Conservation (phyloP, 2,797 vertebrate species). For the Selene dorsalis region DNA sequence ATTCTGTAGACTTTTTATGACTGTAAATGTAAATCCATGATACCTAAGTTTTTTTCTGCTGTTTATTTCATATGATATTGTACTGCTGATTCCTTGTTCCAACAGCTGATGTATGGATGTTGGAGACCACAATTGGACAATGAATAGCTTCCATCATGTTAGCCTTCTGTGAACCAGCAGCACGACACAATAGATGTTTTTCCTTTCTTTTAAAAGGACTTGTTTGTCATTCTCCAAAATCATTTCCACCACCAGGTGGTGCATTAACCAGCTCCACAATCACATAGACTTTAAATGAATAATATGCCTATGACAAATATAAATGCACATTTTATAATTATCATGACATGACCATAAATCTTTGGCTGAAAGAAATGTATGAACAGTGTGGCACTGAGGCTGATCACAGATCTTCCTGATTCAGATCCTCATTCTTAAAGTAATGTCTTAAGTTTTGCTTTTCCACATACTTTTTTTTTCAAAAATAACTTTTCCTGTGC, state of each 20-base stretch:
- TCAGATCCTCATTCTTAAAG: background rate
- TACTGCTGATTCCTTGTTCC: background rate
- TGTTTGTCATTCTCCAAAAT: background rate
- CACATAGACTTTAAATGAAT: slow-evolving; percentile 31
- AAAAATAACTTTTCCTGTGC: background rate
- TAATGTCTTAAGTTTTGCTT: background rate
- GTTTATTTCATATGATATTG: background rate
- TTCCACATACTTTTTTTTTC: background rate
- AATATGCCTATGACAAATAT: slow-evolving; percentile 19
- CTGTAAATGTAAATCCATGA: too few species aligned
- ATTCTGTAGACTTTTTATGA: background rate
- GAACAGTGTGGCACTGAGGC: background rate
- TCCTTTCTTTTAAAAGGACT: background rate
- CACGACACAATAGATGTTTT: background rate
- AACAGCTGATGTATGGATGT: background rate
- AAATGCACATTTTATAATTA: slow-evolving; percentile 38
- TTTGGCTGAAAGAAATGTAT: slow-evolving; percentile 12
- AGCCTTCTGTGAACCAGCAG: slow-evolving; percentile 2
- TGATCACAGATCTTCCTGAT: background rate
- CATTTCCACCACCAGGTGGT: slow-evolving; percentile 50
- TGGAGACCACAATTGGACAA: background rate
- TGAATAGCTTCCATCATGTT: background rate
- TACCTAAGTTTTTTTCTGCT: background rate
- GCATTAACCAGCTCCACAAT: slow-evolving; percentile 26
- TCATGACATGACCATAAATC: slow-evolving; percentile 35